Base-by-base conservation (phyloP, 1,140 invertebrate genomes). In the Caenorhabditis tropicalis region DNA sequence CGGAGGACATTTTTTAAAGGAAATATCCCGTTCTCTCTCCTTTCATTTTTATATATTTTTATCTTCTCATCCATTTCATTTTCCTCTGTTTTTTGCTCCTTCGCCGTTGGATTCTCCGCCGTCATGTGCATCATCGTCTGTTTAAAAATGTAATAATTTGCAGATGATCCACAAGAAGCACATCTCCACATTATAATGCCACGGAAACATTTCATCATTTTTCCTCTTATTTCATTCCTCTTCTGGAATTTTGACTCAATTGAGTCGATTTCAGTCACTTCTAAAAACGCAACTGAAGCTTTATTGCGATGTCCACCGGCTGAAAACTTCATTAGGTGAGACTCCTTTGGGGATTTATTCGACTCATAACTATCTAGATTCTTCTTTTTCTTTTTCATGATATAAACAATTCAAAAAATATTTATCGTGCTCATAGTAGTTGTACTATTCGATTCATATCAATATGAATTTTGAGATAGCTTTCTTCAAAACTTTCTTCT, bases 61-160 rank as follows among this genome's bases (percentile, higher is more conserved):
- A n/a, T n/a, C n/a, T n/a, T n/a, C n/a, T n/a, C n/a, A n/a, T n/a
- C 39, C 60, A 70, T n/a, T 70, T 70, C 24, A 58, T 58, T 29
- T 51, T 58, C 27, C 53, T 9, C 12, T 27, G 4, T 33, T 43
- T 74, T 74, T 43, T 74, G 27, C 21, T 74, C 21, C 65, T 39
- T 36, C 65, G 65, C 15, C 7, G n/a, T n/a, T 74, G 10, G 29
- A 31, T n/a, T n/a, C 65, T 74, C 36, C 65, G 65, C 65, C 65
- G 65, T 74, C 65, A 74, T 74, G 65, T 74, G 65, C 65, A 74
- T 74, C 65, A 65, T 65, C 58, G 19, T 74, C 65, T 74, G 65
- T 74, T 74, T 74, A 74, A 74, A 56, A 74, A 74, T 74, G 65
- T 74, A 74, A 74, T 74, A 74, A 74, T 74, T 74, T 74, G 65